These are phyloP conservation scores for Aramus guarauna DNA, from an alignment of 2,113 vertebrate genomes.

Conservation along the genomic window DNA sequence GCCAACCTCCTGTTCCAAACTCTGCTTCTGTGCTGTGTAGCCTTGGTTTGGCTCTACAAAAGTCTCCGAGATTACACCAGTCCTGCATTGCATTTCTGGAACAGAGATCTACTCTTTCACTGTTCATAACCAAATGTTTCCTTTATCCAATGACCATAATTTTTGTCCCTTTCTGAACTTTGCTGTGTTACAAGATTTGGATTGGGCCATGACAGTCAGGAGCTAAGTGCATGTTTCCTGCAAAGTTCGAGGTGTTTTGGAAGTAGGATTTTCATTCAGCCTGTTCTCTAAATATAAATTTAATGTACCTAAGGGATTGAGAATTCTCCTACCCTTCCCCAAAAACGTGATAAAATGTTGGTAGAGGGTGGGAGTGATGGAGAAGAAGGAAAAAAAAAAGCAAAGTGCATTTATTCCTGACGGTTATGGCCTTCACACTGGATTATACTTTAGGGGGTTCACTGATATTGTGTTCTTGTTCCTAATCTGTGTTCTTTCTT, in stretches of 20 bases:
- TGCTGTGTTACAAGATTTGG: neutral
- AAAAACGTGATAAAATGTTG: neutral
- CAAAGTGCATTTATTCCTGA: neutral
- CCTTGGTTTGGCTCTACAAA: conserved; percentile 45
- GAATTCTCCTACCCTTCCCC: neutral
- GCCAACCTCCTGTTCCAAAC: conserved; percentile 63
- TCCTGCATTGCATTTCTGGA: conserved; percentile 30
- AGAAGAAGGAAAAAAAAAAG: neutral
- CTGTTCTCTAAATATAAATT: neutral
- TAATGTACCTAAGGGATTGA: neutral
- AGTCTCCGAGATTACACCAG: conserved; percentile 39
- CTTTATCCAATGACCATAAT: neutral
- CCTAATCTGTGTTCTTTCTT: neutral
- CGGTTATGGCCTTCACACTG: neutral
- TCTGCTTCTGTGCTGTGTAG: conserved; percentile 50
- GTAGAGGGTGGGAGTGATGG: neutral
- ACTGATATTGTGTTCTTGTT: neutral
- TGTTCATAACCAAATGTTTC: conserved; percentile 4
- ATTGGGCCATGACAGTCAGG: neutral
- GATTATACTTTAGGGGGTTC: neutral
- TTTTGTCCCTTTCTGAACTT: conserved; percentile 16
- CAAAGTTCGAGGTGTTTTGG: neutral
- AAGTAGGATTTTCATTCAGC: neutral
- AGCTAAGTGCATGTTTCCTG: neutral
- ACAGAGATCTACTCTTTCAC: neutral